Base-by-base conservation (phyloP, 92 coral and sea anemone genomes). In the Nematostella vectensis region DNA sequence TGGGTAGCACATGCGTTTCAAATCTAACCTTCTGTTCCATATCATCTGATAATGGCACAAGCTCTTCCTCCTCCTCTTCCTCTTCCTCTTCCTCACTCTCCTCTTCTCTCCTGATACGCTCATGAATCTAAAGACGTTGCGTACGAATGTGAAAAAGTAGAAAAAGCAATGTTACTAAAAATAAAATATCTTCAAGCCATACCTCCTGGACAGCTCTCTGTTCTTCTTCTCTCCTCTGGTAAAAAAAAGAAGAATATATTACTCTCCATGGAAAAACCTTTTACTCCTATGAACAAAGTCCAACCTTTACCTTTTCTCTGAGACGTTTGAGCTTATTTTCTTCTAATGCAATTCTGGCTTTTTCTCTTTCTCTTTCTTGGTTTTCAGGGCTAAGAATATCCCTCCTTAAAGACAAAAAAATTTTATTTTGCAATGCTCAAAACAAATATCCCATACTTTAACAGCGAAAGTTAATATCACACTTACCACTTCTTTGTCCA, bases 271-370 rank as follows among this genome's bases (percentile, higher is more conserved):
- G n/a, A n/a, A n/a, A n/a, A n/a, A n/a, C n/a, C n/a, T n/a, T n/a
- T n/a, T n/a, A n/a, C n/a, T n/a, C n/a, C n/a, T n/a, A n/a, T n/a
- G n/a, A n/a, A n/a, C n/a, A n/a, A n/a, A n/a, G n/a, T n/a, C n/a
- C n/a, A n/a, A n/a, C n/a, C n/a, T n/a, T 10, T 61, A 83, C 94
- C 85, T 83, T 70, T 39, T 55, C 71, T 17, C 68, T 71, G 16
- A 84, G 42, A 23, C 62, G 68, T 50, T 79, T 50, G 11, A 84
- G 79, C 54, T 61, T 79, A 27, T 66, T 58, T 47, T 84, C 81
- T 44, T 84, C 94, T 57, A 63, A 65, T 40, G 69, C 42, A 28
- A 83, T 83, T 23, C 47, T 78, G 67, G 52, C 83, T 54, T 39
- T 58, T 48, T 47, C 67, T 53, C 45, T 17, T 53, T 64, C 70